Conservation (phyloP, 2,113 vertebrate genomes). For the Pedionomus torquatus region DNA sequence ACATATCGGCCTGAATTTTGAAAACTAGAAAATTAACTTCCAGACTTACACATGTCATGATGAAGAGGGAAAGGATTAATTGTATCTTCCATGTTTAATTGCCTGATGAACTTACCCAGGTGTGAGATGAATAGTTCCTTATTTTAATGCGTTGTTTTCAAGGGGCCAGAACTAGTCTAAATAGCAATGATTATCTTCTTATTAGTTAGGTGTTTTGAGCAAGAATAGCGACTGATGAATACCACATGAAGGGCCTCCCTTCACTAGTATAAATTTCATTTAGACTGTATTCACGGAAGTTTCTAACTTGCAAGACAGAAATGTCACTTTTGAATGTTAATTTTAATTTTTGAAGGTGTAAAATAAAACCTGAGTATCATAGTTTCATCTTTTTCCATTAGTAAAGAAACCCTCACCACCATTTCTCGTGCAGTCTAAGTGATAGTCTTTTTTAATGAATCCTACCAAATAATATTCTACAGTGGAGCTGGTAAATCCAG, state of each 20-base stretch:
- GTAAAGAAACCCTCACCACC: neutral
- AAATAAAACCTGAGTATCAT: slow-evolving; percentile 3
- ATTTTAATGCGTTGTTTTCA: slow-evolving; percentile 53
- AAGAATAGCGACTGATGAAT: slow-evolving; percentile 58
- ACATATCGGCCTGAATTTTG: neutral
- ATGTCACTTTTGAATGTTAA: neutral
- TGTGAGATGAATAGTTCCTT: slow-evolving; percentile 49
- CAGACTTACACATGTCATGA: neutral
- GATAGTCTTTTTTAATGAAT: neutral
- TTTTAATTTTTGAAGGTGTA: slow-evolving; percentile 5
- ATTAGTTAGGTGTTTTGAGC: slow-evolving; percentile 46
- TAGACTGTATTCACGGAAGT: neutral
- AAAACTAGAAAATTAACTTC: neutral
- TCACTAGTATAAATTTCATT: slow-evolving; percentile 24
- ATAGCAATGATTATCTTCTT: slow-evolving; percentile 36
- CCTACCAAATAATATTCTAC: neutral
- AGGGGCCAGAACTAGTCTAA: slow-evolving; percentile 24
- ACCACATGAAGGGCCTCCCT: slow-evolving; percentile 12
- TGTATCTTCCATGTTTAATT: slow-evolving; percentile 13
- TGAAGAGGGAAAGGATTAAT: neutral
- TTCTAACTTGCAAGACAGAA: neutral
- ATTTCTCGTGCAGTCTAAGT: neutral
- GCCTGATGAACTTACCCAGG: neutral
- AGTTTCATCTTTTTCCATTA: slow-evolving; percentile 41
- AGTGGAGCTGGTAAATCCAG: neutral